Evolutionary conservation across 2,888 invertebrate genomes (phyloP), one percentile per base, ranked within the genome.

Genomic region (Leptinotarsa juncta): DNA sequence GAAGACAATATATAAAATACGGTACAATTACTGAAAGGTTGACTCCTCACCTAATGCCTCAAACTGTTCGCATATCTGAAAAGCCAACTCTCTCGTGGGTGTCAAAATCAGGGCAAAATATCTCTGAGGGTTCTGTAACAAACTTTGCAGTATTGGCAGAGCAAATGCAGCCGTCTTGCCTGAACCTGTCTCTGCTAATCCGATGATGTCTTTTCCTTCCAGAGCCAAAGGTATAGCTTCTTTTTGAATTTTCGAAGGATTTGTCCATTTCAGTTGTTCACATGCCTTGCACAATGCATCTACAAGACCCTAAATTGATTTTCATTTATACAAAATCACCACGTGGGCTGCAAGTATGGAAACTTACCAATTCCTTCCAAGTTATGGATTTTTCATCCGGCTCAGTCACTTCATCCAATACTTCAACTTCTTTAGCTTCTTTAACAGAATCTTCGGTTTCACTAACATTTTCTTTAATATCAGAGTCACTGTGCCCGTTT

Each of bases 151-250:
- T 78, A 99, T 98, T 0, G 99, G 99, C 76, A 99, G 87, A 0
- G 98, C 98, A 89, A 99, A 99, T 0, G 99, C 98, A 5, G 96
- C 99, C 0, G 99, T 99, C 89, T 99, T 99, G 2, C 97, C 97
- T 0, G 97, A 97, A 1, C 97, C 97, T 1, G 96, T 95, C 82
- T 98, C 98, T 82, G 92, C 91, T 71, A 93, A 86, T 0, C 92
- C 90, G 73, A 90, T 90, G 3, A 90, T 87, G 82, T 93, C 93
- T 86, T 93, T 93, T 87, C 97, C 97, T 89, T 95, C 91, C 55
- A 99, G 87, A 0, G 98, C 96, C 2, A 97, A 88, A 0, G 99
- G 99, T 83, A 99, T 95, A 0, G 99, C 92, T 89, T 99, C 98
- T 77, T 90, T 92, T 87, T 99, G 99, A 83, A 99, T 99, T 89